Conservation (phyloP, 2,113 vertebrate genomes). For the Elephantulus edwardii region DNA sequence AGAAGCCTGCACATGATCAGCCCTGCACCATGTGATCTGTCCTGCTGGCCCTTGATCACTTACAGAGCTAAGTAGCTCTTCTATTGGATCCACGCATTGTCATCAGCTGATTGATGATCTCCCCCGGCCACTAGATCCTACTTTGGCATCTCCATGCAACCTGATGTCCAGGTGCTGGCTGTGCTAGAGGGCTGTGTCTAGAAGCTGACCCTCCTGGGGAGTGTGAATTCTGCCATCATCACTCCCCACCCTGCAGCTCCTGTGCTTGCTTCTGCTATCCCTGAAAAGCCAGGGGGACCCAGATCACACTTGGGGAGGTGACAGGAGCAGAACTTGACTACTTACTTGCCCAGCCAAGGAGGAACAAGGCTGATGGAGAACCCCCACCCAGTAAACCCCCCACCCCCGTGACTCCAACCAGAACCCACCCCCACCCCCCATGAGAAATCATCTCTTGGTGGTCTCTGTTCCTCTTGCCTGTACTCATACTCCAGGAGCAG, state of each 20-base stretch:
- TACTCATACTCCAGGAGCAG: background rate
- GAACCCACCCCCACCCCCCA: background rate
- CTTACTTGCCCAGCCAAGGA: background rate
- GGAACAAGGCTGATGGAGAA: too few relatives aligned
- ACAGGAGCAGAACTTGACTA: background rate
- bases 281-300: background rate
- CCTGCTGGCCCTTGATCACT: too few relatives aligned
- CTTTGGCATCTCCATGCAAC: too few relatives aligned
- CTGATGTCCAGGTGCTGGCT: too few relatives aligned
- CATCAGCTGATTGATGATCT: too few relatives aligned
- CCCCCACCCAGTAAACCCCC: too few relatives aligned
- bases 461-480: background rate
- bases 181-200: too few relatives aligned
- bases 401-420: background rate
- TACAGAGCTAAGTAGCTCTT: too few relatives aligned
- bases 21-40: background rate
- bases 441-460: background rate
- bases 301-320: accelerated
- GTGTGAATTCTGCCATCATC: too few relatives aligned
- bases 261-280: background rate
- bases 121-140: too few relatives aligned
- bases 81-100: too few relatives aligned
- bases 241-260: background rate
- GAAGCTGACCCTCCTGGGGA: too few relatives aligned
- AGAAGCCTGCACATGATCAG: background rate